Evolutionary conservation across 2,113 vertebrate species (phyloP), one percentile per base, ranked within the genome.

Genomic region (Pycnonotus jocosus): DNA sequence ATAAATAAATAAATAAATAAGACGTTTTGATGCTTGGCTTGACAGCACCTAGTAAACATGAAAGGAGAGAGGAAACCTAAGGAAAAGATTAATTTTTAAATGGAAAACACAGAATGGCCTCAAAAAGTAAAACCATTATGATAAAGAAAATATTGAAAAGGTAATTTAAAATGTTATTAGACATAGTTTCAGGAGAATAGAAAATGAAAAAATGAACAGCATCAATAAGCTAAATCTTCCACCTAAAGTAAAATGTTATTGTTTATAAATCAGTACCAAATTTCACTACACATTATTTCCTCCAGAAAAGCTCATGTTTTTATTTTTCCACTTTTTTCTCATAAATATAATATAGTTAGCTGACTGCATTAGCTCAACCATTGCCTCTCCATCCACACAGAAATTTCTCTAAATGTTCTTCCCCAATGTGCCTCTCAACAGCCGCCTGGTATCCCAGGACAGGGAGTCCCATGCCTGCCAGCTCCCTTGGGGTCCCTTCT

Each of bases 201-300:
- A 42, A 50, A 58, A 38, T 58, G 37, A 80, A 79, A 85, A 93
- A 76, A 54, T 30, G 53, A 86, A 90, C 70, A 86, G 50, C 10
- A 6, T 12, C 66, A 93, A 96, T 93, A 96, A 97, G 73, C 21
- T 42, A 56, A 88, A 92, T 76, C n/a, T 47, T 50, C 40, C 30
- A 35, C 56, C 91, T 37, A 44, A 68, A 1, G 1, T 44, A 18
- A 77, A 68, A 51, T 9, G 6, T 27, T 62, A 62, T 60, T 78
- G 51, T 73, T 74, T 86, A 13, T 64, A 90, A 88, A 78, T 73
- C 87, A 72, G 35, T 38, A 66, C 33, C 54, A n/a, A 6, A 1
- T 66, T 84, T 37, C 53, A 74, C 50, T 27, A 24, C 9, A 38
- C 4, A 47, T 47, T 38, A 65, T 56, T 64, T 64, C 58, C 58